Evolutionary conservation across 1,140 invertebrate genomes (phyloP), one percentile per base, ranked within the genome.

Genomic region (Zaprionus davidi): DNA sequence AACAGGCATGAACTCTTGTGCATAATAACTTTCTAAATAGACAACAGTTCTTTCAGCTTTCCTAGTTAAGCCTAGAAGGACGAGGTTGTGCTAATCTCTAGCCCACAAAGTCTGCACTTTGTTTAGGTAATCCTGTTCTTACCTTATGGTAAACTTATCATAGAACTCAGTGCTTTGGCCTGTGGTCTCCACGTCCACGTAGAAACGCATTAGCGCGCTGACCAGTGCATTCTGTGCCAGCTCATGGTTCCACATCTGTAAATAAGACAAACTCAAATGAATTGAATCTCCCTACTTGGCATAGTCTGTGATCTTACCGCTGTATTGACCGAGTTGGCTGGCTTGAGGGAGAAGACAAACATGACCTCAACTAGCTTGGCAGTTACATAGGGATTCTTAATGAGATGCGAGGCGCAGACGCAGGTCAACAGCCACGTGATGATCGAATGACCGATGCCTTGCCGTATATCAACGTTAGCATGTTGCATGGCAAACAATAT

Each of bases 91-190:
- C 20, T 20, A 20, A 20, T 20, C 1, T 20, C 20, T 20, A 31
- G 7, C 7, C 28, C 28, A 28, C 2, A 0, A 24, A 24, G 4
- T 28, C 26, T 28, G 26, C 26, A 28, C 26, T 28, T 6, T 28
- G 26, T 28, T 0, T 28, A 28, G 26, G 0, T 28, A 28, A 28
- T 28, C 26, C 7, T 34, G 31, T 34, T 34, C 64, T 70, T 62
- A 93, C 93, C 98, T 95, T 90, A 99, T 99, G 12, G 98, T 98
- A 93, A 99, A 99, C 94, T 99, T 99, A 93, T 99, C 99, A 92
- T 99, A 99, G 93, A 99, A 99, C 93, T 99, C 99, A 46, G 97
- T 98, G 92, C 97, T 98, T 59, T 99, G 97, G 22, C 99, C 99
- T 12, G 98, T 99, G 3, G 98, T 98, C 94, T 99, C 99, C 41